These are phyloP conservation scores for Drosophila multiciliata DNA, from an alignment of 2,888 invertebrate genomes.

Conservation along the genomic window DNA sequence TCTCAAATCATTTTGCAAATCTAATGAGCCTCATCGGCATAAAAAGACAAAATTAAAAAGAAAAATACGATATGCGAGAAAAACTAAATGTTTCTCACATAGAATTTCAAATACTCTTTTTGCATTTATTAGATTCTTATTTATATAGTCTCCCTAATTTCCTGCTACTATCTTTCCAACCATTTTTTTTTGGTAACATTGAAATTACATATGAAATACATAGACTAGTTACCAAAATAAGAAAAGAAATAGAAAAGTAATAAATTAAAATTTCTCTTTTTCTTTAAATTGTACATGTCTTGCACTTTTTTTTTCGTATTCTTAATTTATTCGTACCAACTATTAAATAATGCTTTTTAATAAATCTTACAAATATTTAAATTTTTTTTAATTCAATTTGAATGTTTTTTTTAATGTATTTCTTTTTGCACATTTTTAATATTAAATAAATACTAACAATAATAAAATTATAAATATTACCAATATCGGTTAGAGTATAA, in stretches of 20 bases:
- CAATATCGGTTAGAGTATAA: slow-evolving; percentile 19
- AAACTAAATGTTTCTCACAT: slow-evolving; percentile 6
- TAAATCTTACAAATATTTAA: too few species aligned
- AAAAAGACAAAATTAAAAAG: slow-evolving; percentile 61
- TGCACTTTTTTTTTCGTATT: background rate
- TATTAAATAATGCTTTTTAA: too few species aligned
- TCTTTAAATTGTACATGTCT: too few species aligned
- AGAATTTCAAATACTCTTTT: slow-evolving; percentile 16
- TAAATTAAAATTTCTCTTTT: background rate
- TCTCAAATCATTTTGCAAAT: slow-evolving; percentile 83
- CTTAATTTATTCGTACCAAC: background rate
- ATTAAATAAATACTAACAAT: background rate
- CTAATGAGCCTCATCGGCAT: slow-evolving; percentile 85
- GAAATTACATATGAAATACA: background rate
- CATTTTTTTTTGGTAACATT: background rate
- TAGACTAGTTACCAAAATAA: background rate
- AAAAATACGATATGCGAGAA: slow-evolving; percentile 29
- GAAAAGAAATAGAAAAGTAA: background rate
- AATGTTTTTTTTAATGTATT: background rate
- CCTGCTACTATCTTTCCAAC: background rate
- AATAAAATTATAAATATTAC: background rate
- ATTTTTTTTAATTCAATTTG: too few species aligned
- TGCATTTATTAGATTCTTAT: background rate
- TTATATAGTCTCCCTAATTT: background rate
- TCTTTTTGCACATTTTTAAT: background rate